Conservation (phyloP, 2,797 vertebrate species). For the Sebastes wilsoni region DNA sequence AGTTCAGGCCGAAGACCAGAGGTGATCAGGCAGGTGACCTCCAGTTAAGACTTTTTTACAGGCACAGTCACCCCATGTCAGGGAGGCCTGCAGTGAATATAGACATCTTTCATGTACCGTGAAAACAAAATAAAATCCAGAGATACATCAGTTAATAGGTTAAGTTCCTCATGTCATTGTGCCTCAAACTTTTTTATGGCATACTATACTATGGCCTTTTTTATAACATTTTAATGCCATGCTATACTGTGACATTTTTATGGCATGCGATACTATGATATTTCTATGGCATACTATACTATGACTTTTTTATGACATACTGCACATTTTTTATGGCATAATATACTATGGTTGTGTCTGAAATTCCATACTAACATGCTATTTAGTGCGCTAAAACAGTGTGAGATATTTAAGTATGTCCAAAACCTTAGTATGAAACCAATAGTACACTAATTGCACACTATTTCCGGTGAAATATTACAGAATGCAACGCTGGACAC, state of each 20-base stretch:
- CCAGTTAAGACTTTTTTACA: slow-evolving; percentile 15
- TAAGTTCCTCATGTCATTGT: neutral
- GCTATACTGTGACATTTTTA: neutral
- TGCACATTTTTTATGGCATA: too few relatives aligned
- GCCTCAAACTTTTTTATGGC: neutral
- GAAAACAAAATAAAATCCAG: neutral
- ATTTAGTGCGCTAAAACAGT: too few relatives aligned
- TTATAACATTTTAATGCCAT: too few relatives aligned
- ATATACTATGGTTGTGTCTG: too few relatives aligned
- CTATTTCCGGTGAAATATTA: too few relatives aligned
- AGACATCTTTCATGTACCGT: neutral
- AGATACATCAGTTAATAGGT: neutral
- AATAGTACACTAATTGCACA: too few relatives aligned
- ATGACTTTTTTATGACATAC: neutral
- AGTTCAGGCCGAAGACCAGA: slow-evolving; percentile 40
- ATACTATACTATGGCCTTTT: neutral
- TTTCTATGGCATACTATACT: neutral
- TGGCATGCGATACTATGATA: neutral
- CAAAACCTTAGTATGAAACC: too few relatives aligned
- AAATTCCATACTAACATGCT: too few relatives aligned
- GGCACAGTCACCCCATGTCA: neutral
- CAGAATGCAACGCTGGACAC: too few relatives aligned
- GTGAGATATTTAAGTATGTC: too few relatives aligned
- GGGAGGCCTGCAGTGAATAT: neutral
- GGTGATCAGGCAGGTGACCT: slow-evolving; percentile 24